A percentile compares a stretch with the other conserved stretches of the same genome.
Evolutionary conservation across 1,140 invertebrate species (phyloP).

Genomic region (Arctopsyche grandis): DNA sequence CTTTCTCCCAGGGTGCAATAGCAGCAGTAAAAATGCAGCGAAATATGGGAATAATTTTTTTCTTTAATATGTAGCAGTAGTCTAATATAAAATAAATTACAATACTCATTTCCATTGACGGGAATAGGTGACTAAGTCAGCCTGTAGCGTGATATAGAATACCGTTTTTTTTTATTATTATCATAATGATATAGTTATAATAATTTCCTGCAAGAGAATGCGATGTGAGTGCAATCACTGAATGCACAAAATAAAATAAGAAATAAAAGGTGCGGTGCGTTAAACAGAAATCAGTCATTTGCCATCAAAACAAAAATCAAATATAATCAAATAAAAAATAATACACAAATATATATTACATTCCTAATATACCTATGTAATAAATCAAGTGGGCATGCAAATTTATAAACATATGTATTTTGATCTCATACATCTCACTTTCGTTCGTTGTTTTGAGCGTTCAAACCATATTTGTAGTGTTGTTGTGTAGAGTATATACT

Average conservation of each 20-base stretch:
- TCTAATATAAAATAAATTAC: constrained; percentile 4
- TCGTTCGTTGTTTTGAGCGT: neutral
- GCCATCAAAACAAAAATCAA: constrained; percentile 47
- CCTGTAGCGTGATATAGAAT: no score
- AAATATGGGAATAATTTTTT: constrained; percentile 21
- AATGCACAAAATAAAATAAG: constrained; percentile 61
- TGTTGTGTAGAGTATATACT: constrained; percentile 11
- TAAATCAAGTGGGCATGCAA: constrained; percentile 46
- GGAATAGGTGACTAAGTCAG: neutral
- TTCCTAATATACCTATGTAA: constrained; percentile 37
- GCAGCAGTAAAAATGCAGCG: constrained; percentile 35
- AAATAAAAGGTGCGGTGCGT: constrained; percentile 58
- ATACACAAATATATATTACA: constrained; percentile 43
- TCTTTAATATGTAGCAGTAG: constrained; percentile 10
- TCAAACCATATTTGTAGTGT: constrained; percentile 13
- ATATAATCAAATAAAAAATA: constrained; percentile 15
- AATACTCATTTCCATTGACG: neutral
- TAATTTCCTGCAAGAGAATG: constrained; percentile 52
- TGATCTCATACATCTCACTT: constrained; percentile 9
- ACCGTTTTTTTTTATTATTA: no score
- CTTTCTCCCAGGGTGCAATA: constrained; percentile 26
- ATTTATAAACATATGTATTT: constrained; percentile 32
- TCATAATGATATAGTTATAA: neutral
- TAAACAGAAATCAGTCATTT: constrained; percentile 62
- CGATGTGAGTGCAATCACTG: constrained; percentile 65